Base-by-base conservation (phyloP, 1,140 invertebrate species). In the Drosophila miranda region DNA sequence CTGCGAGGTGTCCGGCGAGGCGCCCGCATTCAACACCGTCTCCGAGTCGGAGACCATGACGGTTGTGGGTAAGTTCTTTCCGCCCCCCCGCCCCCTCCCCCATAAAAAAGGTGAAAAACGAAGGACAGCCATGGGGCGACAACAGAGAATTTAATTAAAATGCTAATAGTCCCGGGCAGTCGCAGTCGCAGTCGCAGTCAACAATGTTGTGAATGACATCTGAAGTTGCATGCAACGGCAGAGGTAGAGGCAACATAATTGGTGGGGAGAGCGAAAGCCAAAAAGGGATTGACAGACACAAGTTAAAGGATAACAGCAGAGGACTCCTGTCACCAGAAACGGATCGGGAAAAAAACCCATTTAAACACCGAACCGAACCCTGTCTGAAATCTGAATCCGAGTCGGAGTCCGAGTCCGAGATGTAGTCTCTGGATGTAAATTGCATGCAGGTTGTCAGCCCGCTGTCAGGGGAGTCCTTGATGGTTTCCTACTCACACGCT, bases 1-100 rank as follows among this genome's bases (percentile, higher is more conserved):
- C 77, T 96, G 95, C 89, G 95, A 96, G 90, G 95, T 96, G 59
- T 95, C 95, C 8, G 95, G 94, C 8, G 95, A 96, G 90, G 95
- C 94, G 45, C 94, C 95, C 26, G 94, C 93, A 67, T 96, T 96
- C 88, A 94, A 95, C 89, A 96, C 95, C 30, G 95, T 96, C 55
- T 94, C 94, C 57, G 94, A 95, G 81, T 94, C 94, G 74, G 93
- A 94, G 75, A 93, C 94, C 82, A 95, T 96, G 94, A 92, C 93
- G 54, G 95, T 96, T 78, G 94, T 96, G 49, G 94, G 95, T 95
- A 92, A 93, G 94, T 90, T 13, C 34, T 5, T 34, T 49, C 34
- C n/a, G n/a, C n/a, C n/a, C n/a, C n/a, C 46, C 54, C 46, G 0
- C 23, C 19, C 19, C 0, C 19, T 1, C 19, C 2, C 19, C 19